A percentile compares a stretch with the other conserved stretches of the same genome.
Evolutionary conservation across 2,797 vertebrate species (phyloP).

Genomic region (Eidolon dupreanum): DNA sequence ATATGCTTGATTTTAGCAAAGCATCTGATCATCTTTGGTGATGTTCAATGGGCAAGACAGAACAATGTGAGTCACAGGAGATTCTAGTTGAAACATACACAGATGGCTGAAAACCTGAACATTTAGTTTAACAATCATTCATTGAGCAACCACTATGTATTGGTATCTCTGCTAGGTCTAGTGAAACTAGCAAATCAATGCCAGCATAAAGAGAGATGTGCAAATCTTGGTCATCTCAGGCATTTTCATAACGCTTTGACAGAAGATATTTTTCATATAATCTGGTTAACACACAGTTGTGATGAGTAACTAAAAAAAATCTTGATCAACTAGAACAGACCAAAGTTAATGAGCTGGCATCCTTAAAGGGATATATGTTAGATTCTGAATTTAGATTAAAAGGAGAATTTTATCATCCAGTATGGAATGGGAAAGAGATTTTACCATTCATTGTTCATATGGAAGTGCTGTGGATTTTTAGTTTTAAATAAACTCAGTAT

Average conservation of each 20-base stretch:
- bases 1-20: not conserved
- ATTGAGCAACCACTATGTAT: not conserved
- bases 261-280: not conserved
- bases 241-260: conserved; percentile 2
- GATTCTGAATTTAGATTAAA: conserved; percentile 31
- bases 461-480: not conserved
- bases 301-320: not conserved
- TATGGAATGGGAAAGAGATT: not conserved
- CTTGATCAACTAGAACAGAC: not conserved
- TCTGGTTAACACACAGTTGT: not conserved
- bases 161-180: not conserved
- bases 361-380: not conserved
- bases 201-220: not conserved
- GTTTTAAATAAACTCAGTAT: conserved; percentile 7
- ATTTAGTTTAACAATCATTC: not conserved
- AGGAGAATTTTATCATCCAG: not conserved
- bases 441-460: not conserved
- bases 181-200: not conserved
- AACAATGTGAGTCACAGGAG: not conserved
- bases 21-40: not conserved
- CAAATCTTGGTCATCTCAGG: not conserved
- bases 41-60: not conserved
- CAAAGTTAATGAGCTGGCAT: not conserved
- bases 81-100: not conserved
- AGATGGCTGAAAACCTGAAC: not conserved